phyloP scores from a whole-genome alignment of 2,113 vertebrate species.

The Toxotes chatareus region DNA sequence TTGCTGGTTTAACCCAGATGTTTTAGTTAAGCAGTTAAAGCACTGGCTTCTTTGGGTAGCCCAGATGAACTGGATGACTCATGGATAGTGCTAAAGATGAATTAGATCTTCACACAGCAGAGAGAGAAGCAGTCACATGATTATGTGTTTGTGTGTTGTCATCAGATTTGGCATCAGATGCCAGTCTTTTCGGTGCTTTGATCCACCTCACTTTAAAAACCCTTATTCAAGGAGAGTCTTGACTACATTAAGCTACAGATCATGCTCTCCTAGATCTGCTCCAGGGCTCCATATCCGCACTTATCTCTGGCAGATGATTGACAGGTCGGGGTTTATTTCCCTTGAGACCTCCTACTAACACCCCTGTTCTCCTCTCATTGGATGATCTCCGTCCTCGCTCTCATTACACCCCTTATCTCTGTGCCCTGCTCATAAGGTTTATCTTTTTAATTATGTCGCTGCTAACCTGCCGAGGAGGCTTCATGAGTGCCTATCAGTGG shows the following conservation, averaged over 20 bases:
- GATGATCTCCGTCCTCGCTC: slow-evolving; percentile 52
- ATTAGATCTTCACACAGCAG: neutral
- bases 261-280: slow-evolving; percentile 56
- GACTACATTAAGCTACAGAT: slow-evolving; percentile 59
- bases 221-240: slow-evolving; percentile 15
- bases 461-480: slow-evolving; percentile 74
- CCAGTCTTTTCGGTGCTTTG: neutral
- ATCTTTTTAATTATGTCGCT: slow-evolving; percentile 81
- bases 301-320: slow-evolving; percentile 73
- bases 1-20: too few species aligned
- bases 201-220: neutral
- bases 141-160: neutral
- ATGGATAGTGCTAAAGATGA: neutral
- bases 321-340: slow-evolving; percentile 78
- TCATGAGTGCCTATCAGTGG: slow-evolving; percentile 57
- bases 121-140: neutral
- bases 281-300: slow-evolving; percentile 59
- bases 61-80: neutral
- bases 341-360: slow-evolving; percentile 59
- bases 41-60: too few species aligned
- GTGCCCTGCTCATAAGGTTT: slow-evolving; percentile 75
- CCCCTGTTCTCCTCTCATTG: slow-evolving; percentile 60
- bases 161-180: neutral
- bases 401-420: slow-evolving; percentile 80
- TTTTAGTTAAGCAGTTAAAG: too few species aligned